Evolutionary conservation across 2,113 vertebrate genomes (phyloP).

Genomic region (Myodes glareolus): DNA sequence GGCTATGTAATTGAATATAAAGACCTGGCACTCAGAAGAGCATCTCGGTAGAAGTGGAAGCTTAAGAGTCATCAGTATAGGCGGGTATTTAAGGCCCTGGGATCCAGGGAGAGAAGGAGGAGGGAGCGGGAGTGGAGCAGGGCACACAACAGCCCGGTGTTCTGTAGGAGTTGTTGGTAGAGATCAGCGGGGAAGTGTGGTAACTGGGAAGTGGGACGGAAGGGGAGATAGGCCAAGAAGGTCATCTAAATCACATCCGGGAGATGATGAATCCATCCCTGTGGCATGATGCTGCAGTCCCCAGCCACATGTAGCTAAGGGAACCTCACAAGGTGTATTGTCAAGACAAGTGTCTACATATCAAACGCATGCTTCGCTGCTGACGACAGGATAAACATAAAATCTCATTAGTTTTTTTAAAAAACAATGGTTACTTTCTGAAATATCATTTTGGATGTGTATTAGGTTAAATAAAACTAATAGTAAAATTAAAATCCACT

Average conservation of each 20-base stretch:
- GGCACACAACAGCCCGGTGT: neutral
- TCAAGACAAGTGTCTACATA: neutral
- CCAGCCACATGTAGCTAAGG: neutral
- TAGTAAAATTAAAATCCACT: constrained; percentile 24
- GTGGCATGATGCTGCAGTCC: neutral
- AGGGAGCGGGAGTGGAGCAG: neutral
- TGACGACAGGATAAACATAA: neutral
- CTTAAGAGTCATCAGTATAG: neutral
- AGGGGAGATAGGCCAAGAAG: neutral
- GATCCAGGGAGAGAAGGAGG: neutral
- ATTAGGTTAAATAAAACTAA: constrained; percentile 4
- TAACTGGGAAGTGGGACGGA: neutral
- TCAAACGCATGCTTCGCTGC: neutral
- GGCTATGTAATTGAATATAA: neutral
- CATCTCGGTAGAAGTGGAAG: neutral
- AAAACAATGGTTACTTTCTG: neutral
- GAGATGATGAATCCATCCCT: neutral
- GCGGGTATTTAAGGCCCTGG: neutral
- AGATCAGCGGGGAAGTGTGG: neutral
- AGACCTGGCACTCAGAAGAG: neutral
- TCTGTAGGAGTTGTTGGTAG: neutral
- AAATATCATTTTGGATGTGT: neutral
- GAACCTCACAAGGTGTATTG: neutral
- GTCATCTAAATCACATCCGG: neutral
- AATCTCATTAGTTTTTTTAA: neutral